A percentile compares a stretch with the other conserved stretches of the same genome.
phyloP scores from a whole-genome alignment of 2,113 vertebrate genomes.

The Corythaixoides concolor region DNA sequence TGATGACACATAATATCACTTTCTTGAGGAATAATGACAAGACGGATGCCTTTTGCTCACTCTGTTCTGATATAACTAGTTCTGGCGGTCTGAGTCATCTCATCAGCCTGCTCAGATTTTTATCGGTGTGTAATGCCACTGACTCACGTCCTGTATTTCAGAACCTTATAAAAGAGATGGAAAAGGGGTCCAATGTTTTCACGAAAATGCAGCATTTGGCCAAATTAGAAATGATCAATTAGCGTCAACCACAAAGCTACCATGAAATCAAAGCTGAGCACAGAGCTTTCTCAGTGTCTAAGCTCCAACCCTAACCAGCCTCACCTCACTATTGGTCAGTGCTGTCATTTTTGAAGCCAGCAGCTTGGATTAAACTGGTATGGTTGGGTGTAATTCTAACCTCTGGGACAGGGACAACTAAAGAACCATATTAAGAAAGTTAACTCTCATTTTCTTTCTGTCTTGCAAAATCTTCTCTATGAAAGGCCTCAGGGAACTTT shows the following conservation, averaged over 20 bases:
- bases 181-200: background rate
- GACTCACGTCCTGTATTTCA: background rate
- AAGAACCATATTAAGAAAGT: background rate
- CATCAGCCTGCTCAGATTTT: background rate
- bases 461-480: background rate
- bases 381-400: background rate
- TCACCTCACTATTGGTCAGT: fast-evolving
- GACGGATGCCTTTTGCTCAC: background rate
- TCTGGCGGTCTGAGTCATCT: constrained; percentile 18
- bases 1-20: constrained; percentile 20
- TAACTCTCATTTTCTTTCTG: background rate
- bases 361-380: background rate
- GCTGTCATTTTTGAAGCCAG: background rate
- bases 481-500: background rate
- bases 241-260: background rate
- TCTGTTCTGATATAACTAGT: constrained; percentile 1
- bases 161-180: background rate
- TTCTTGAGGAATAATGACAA: constrained; percentile 19
- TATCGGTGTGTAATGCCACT: background rate
- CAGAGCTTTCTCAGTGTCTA: background rate
- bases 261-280: background rate
- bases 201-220: background rate
- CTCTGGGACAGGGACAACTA: background rate
- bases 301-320: background rate
- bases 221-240: background rate